Evolutionary conservation across 2,888 invertebrate species (phyloP).

Genomic region (Polydrusus tereticollis): DNA sequence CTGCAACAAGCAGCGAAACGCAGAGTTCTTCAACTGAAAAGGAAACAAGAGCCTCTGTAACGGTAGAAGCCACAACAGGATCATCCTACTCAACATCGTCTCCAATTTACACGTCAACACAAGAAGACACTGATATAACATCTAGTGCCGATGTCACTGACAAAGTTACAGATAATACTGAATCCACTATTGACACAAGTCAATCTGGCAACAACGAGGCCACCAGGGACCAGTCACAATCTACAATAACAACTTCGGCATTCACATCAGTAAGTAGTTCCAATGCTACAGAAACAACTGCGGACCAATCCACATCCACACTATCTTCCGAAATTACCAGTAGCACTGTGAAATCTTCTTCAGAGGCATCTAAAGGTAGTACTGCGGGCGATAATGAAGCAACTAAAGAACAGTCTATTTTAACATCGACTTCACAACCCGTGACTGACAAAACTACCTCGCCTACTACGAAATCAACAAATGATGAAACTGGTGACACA

Average conservation of each 20-base stretch:
- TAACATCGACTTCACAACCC: neutral
- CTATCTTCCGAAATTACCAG: neutral
- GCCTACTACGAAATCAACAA: neutral
- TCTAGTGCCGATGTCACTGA: too few relatives aligned
- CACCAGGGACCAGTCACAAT: neutral
- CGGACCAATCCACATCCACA: neutral
- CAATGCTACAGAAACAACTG: slow-evolving; percentile 13
- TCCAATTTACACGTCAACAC: too few relatives aligned
- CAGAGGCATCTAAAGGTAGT: neutral
- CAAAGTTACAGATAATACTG: too few relatives aligned
- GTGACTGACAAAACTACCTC: slow-evolving; percentile 2
- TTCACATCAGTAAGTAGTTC: too few relatives aligned
- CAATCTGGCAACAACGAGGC: neutral
- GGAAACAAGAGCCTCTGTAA: too few relatives aligned
- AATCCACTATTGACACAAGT: neutral
- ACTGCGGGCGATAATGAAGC: neutral
- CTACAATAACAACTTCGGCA: too few relatives aligned
- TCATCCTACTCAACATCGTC: too few relatives aligned
- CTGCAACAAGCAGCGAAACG: neutral
- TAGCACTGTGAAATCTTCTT: neutral
- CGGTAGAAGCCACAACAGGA: too few relatives aligned
- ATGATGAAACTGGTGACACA: neutral
- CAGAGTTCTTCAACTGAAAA: too few relatives aligned
- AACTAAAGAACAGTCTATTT: neutral
- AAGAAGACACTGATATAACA: too few relatives aligned